Conservation (phyloP, 2,888 invertebrate genomes). For the Plebejus argus region DNA sequence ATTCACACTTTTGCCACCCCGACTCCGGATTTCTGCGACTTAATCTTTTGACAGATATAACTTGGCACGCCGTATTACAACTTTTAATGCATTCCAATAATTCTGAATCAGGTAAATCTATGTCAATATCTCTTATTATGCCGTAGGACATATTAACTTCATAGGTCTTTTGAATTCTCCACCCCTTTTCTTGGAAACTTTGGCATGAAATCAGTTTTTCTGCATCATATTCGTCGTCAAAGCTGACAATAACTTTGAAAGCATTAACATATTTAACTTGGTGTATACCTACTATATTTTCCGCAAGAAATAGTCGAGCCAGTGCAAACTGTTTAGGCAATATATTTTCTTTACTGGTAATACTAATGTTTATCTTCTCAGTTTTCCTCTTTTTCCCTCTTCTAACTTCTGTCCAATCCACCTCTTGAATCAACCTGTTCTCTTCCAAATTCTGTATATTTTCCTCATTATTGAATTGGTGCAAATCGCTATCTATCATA, state of each 20-base stretch:
- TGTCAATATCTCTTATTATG: too few species aligned
- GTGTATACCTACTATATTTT: too few species aligned
- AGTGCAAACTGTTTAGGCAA: neutral
- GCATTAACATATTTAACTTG: too few species aligned
- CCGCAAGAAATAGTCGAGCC: too few species aligned
- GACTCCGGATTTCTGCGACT: slow-evolving; percentile 8
- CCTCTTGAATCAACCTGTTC: neutral
- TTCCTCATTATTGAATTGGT: neutral
- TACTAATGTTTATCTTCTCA: slow-evolving; percentile 4
- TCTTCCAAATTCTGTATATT: neutral
- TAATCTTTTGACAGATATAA: neutral
- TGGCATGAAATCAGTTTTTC: slow-evolving; percentile 26
- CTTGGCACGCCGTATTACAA: neutral
- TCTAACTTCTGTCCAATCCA: neutral
- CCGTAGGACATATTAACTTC: neutral
- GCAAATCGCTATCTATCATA: neutral
- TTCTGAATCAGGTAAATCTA: too few species aligned
- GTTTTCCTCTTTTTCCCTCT: neutral
- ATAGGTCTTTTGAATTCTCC: slow-evolving; percentile 21
- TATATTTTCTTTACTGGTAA: slow-evolving; percentile 4
- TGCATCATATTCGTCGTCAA: slow-evolving; percentile 17
- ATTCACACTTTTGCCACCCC: slow-evolving; percentile 34
- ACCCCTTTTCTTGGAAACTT: slow-evolving; percentile 21
- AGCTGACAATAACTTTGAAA: slow-evolving; percentile 4
- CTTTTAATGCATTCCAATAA: neutral